phyloP scores from a whole-genome alignment of 1,140 invertebrate genomes.

The Ceratitis capitata region DNA sequence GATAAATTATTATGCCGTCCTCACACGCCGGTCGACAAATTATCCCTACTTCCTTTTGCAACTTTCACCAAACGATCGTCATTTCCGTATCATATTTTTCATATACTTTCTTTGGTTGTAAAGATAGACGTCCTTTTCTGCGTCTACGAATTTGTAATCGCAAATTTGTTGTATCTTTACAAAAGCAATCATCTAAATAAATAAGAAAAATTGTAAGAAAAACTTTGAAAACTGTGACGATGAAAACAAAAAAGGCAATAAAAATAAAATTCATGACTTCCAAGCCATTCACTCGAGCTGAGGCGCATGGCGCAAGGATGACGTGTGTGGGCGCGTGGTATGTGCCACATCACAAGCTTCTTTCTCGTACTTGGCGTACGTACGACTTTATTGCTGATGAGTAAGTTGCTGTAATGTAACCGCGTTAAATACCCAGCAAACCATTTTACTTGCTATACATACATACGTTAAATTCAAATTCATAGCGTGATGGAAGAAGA shows the following conservation, averaged over 20 bases:
- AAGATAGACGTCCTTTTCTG: background rate
- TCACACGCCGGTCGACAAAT: background rate
- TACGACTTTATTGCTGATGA: too few species aligned
- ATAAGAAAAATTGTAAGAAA: background rate
- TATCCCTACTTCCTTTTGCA: background rate
- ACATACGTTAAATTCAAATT: too few species aligned
- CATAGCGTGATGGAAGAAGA: too few species aligned
- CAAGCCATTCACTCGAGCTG: background rate
- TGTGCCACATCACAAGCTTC: background rate
- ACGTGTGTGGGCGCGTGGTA: constrained; percentile 8
- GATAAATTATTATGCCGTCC: background rate
- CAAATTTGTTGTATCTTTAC: constrained; percentile 18
- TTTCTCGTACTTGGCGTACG: too few species aligned
- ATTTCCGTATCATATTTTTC: constrained; percentile 28
- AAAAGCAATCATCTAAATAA: background rate
- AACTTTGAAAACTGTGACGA: background rate
- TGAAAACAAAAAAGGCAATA: constrained; percentile 27
- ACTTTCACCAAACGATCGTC: constrained; percentile 23
- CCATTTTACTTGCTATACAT: too few species aligned
- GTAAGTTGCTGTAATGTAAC: too few species aligned
- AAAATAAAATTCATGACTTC: constrained; percentile 34
- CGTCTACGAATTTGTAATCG: background rate
- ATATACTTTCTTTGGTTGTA: background rate
- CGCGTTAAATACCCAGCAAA: too few species aligned
- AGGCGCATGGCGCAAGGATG: background rate